Evolutionary conservation across 2,113 vertebrate genomes (phyloP).

Genomic region (Tympanuchus pallidicinctus): DNA sequence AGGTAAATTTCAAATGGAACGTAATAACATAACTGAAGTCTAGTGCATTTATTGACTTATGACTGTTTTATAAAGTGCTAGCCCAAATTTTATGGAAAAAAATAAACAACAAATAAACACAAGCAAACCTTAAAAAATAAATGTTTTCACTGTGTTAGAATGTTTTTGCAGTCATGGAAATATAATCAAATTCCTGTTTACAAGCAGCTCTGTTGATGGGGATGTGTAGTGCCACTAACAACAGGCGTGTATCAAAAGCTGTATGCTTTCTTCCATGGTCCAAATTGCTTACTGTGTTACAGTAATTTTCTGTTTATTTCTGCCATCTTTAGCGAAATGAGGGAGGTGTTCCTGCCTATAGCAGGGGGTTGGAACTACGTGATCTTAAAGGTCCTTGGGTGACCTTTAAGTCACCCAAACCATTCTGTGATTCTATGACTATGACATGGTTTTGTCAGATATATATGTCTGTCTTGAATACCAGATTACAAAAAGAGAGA

Average conservation of each 20-base stretch:
- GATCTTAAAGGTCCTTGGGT: too few species aligned
- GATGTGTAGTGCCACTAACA: neutral
- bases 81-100: neutral
- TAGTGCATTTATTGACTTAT: neutral
- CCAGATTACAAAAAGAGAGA: neutral
- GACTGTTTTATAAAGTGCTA: neutral
- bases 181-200: neutral
- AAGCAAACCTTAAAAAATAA: neutral
- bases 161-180: neutral
- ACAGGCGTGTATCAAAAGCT: neutral
- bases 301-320: neutral
- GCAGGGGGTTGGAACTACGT: too few species aligned
- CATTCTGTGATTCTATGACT: neutral
- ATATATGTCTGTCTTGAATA: neutral
- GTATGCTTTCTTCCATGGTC: neutral
- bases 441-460: neutral
- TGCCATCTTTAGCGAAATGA: neutral
- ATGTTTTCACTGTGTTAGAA: neutral
- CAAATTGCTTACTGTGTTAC: neutral
- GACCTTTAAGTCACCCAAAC: too few species aligned
- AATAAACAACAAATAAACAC: too few species aligned
- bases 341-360: too few species aligned
- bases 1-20: neutral
- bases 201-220: neutral
- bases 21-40: accelerated